A percentile compares a stretch with the other conserved stretches of the same genome.
These are phyloP conservation scores for Strigamia maritima DNA, from an alignment of 2,888 invertebrate genomes.

Conservation along the genomic window DNA sequence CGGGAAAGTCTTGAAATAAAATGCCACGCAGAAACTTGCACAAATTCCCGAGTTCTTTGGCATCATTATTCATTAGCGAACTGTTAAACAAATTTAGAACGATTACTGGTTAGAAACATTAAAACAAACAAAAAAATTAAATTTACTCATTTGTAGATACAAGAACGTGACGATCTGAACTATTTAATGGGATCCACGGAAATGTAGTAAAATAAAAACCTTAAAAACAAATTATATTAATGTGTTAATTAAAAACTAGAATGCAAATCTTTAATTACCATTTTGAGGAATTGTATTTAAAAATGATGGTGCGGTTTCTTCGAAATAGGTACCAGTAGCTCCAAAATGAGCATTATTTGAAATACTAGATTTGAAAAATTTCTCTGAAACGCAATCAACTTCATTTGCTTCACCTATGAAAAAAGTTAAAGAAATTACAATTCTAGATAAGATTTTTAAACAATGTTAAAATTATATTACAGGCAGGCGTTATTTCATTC, in stretches of 20 bases:
- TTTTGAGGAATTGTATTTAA: background rate
- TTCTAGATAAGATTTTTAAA: background rate
- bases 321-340: conserved; percentile 9
- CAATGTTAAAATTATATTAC: background rate
- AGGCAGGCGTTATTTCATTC: background rate
- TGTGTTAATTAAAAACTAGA: background rate
- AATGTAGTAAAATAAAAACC: background rate
- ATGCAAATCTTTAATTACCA: background rate
- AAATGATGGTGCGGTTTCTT: background rate
- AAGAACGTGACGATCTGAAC: conserved; percentile 3
- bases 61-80: background rate
- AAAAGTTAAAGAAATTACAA: background rate
- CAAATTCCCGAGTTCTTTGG: background rate
- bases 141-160: conserved; percentile 18
- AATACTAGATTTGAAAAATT: background rate
- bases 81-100: background rate
- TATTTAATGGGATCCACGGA: conserved; percentile 28
- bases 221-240: background rate
- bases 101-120: background rate
- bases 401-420: background rate
- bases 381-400: background rate
- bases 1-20: conserved; percentile 35
- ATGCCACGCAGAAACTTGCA: background rate
- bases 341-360: background rate
- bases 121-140: background rate